Evolutionary conservation across 2,888 invertebrate genomes (phyloP).

Genomic region (Euproctis similis): DNA sequence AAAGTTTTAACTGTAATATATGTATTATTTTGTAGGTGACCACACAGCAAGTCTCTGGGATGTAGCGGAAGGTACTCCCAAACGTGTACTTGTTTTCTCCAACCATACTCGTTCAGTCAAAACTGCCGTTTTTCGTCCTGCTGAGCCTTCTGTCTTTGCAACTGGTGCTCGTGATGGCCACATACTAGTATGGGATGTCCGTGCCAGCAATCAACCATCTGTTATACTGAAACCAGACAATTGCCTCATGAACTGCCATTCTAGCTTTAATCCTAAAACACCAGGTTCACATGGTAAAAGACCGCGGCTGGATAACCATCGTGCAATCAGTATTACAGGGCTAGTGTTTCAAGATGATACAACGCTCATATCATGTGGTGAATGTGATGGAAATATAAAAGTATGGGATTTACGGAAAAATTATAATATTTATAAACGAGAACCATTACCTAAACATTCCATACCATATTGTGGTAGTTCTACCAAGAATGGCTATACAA

Average conservation of each 20-base stretch:
- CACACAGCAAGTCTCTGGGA: slow-evolving; percentile 89
- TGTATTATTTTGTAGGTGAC: slow-evolving; percentile 79
- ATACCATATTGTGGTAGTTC: slow-evolving; percentile 85
- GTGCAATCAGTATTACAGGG: slow-evolving; percentile 86
- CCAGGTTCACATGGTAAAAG: slow-evolving; percentile 71
- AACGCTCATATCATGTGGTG: slow-evolving; percentile 88
- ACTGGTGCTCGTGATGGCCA: slow-evolving; percentile 92
- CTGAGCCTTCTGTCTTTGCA: slow-evolving; percentile 85
- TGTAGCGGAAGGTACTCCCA: slow-evolving; percentile 69
- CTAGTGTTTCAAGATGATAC: slow-evolving; percentile 87
- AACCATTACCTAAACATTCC: slow-evolving; percentile 81
- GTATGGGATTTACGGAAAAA: slow-evolving; percentile 91
- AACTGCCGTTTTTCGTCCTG: slow-evolving; percentile 83
- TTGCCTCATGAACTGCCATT: slow-evolving; percentile 81
- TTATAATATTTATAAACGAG: slow-evolving; percentile 80
- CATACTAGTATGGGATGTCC: slow-evolving; percentile 89
- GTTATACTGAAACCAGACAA: slow-evolving; percentile 80
- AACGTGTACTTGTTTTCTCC: slow-evolving; percentile 76
- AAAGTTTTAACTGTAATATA: too few species aligned
- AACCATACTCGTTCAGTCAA: slow-evolving; percentile 90
- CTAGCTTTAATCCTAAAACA: slow-evolving; percentile 58
- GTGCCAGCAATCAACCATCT: slow-evolving; percentile 46
- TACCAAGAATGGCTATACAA: slow-evolving; percentile 83
- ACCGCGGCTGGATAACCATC: slow-evolving; percentile 61
- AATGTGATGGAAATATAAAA: slow-evolving; percentile 90